Conservation (phyloP, 2,797 vertebrate species). For the Dermochelys coriacea region DNA sequence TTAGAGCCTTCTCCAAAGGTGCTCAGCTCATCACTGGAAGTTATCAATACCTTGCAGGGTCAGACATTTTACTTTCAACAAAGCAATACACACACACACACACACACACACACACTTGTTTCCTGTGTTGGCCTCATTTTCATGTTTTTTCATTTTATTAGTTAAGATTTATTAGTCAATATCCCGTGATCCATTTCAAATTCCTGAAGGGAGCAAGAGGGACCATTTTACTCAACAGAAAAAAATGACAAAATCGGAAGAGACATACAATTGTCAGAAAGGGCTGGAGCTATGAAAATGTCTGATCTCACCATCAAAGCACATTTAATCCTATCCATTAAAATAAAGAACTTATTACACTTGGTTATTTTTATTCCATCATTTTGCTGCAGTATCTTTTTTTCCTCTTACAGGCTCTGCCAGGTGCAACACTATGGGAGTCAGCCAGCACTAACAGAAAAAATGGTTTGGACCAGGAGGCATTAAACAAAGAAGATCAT, state of each 20-base stretch:
- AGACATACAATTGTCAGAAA: neutral
- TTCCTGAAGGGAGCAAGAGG: neutral
- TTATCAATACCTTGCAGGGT: neutral
- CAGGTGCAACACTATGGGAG: neutral
- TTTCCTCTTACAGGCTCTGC: neutral
- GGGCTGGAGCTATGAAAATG: neutral
- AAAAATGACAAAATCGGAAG: neutral
- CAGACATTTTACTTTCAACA: neutral
- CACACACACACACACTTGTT: no score
- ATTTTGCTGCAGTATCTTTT: neutral
- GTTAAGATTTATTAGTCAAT: neutral
- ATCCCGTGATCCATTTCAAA: no score
- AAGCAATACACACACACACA: neutral
- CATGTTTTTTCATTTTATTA: neutral
- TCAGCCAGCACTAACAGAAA: neutral
- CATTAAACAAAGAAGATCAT: neutral
- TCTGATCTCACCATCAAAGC: neutral
- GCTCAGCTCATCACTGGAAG: neutral
- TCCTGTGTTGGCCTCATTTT: neutral
- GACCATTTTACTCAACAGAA: accelerated
- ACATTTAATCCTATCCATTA: neutral
- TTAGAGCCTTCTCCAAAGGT: neutral
- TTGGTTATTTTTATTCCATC: neutral
- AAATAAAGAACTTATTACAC: neutral
- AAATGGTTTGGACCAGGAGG: neutral